Evolutionary conservation across 2,888 invertebrate species (phyloP), one percentile per base, ranked within the genome.

Genomic region (Anaspis maculata): DNA sequence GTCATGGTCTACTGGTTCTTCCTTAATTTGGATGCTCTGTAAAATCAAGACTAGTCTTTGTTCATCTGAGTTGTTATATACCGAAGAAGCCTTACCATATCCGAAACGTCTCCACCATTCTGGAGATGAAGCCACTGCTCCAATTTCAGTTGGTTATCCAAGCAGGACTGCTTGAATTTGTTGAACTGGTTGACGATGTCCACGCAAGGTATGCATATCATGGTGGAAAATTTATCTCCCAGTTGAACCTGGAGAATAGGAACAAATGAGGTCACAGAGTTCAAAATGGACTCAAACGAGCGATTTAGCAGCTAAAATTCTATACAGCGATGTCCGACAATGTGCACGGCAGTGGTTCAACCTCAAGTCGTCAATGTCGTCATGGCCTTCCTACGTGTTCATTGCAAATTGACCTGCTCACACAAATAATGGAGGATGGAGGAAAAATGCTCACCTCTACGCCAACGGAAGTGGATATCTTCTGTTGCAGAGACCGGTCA

Each of bases 181-280:
- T 77, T 72, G 79, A 79, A 82, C 57, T 72, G 73, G 54, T 77
- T 76, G 48, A 82, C 72, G 66, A 73, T 77, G 51, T 68, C 69
- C 50, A 74, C 59, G 55, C 82, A 82, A 52, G 70, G 68, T 48
- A 67, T 68, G 62, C 82, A 82, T 57, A 81, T 73, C 62, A 74
- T 69, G 12, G 74, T 77, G 13, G 81, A 74, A 56, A 81, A 56
- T 53, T 71, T 75, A 61, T 82, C 81, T 59, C 70, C 68, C 49
- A 69, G 61, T 48, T 63, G 69, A 59, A 81, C 73, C 81, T 81
- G 72, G 9, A 19, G 19, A 19, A 9, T 5, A n/a, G n/a, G n/a
- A n/a, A n/a, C n/a, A n/a, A n/a, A n/a, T n/a, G n/a, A n/a, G n/a
- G n/a, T n/a, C n/a, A n/a, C n/a, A n/a, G n/a, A n/a, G n/a, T n/a